Evolutionary conservation across 2,888 invertebrate genomes (phyloP).

Genomic region (Altica lythri): DNA sequence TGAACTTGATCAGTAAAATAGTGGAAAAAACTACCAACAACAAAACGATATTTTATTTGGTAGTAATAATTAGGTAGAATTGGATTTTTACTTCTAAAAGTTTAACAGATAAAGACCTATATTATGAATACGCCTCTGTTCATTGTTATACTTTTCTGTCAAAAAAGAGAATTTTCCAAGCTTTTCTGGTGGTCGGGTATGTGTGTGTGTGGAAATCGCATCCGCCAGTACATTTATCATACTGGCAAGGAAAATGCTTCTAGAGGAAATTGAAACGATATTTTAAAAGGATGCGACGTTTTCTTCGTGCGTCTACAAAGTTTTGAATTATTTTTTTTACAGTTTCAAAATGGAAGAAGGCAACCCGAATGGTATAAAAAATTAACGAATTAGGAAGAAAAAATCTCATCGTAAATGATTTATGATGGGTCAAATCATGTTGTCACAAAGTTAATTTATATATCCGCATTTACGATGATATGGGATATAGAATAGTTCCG

Average conservation of each 20-base stretch:
- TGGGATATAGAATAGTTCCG: no score
- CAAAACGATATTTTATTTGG: no score
- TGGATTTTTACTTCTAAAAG: no score
- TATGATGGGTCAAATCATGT: no score
- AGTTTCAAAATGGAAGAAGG: not conserved
- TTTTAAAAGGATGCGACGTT: conserved; percentile 39
- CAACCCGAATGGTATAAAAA: not conserved
- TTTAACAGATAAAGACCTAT: not conserved
- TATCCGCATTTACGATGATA: no score
- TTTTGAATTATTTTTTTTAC: conserved; percentile 15
- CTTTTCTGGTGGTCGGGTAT: conserved; percentile 4
- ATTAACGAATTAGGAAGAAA: not conserved
- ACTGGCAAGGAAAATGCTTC: conserved; percentile 42
- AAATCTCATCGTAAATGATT: conserved; percentile 1
- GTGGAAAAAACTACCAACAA: no score
- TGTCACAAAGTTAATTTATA: no score
- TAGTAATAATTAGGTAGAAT: no score
- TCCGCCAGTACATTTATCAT: conserved; percentile 45
- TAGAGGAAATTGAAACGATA: conserved; percentile 48
- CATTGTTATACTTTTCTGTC: not conserved
- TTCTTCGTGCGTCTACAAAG: conserved; percentile 12
- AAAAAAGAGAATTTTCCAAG: conserved; percentile 1
- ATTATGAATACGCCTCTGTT: conserved; percentile 2
- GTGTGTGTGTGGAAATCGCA: conserved; percentile 38
- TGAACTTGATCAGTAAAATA: no score